These are phyloP conservation scores for Guaruba guarouba DNA, from an alignment of 2,113 vertebrate genomes.

Conservation along the genomic window DNA sequence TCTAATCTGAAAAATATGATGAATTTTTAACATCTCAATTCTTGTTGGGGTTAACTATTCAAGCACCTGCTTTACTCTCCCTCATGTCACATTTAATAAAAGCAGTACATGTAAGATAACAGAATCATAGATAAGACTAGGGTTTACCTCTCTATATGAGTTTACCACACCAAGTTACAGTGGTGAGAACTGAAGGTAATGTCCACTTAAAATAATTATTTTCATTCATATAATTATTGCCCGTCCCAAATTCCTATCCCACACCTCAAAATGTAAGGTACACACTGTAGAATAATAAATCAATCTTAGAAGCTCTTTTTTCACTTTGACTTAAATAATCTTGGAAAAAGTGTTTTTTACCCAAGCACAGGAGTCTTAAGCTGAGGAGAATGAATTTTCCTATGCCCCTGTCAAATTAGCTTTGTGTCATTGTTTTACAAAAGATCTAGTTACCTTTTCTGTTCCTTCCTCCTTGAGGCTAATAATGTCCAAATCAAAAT, in stretches of 20 bases:
- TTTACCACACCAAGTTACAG: neutral
- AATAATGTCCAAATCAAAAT: constrained; percentile 97
- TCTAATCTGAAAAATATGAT: neutral
- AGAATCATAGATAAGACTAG: neutral
- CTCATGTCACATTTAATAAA: neutral
- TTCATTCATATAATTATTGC: neutral
- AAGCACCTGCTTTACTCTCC: neutral
- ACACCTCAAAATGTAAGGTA: neutral
- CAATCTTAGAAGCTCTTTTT: neutral
- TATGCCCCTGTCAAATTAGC: neutral
- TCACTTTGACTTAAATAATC: neutral
- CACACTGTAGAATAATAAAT: neutral
- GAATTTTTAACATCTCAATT: neutral
- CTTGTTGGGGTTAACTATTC: neutral
- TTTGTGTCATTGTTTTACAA: neutral
- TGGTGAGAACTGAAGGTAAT: neutral
- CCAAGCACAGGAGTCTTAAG: neutral
- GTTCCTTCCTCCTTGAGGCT: constrained; percentile 96
- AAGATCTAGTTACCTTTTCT: constrained; percentile 85
- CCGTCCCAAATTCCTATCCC: neutral
- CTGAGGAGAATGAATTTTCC: neutral
- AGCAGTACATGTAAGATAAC: neutral
- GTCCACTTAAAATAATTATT: neutral
- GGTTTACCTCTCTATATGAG: neutral
- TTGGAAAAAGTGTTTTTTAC: neutral